phyloP scores from a whole-genome alignment of 2,113 vertebrate species.

The Heterocephalus glaber region DNA sequence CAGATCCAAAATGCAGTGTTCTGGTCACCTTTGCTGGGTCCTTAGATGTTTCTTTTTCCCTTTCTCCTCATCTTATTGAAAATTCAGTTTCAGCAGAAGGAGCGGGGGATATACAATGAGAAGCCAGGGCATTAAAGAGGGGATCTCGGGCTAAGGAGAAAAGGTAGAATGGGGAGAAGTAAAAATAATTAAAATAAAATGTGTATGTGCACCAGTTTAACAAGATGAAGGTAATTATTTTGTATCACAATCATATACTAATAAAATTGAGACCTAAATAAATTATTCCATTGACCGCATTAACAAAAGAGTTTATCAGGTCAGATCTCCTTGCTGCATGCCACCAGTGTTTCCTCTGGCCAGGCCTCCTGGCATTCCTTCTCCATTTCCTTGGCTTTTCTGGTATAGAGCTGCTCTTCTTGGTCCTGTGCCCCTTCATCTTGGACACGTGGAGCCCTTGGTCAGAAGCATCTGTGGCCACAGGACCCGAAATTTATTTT shows the following conservation, averaged over 20 bases:
- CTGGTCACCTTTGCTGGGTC: not conserved
- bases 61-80: not conserved
- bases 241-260: not conserved
- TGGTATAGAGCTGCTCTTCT: not conserved
- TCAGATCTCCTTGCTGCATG: not conserved
- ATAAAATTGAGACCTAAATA: not conserved
- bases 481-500: not conserved
- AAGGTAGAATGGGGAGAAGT: not conserved
- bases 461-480: not conserved
- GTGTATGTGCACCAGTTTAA: not conserved
- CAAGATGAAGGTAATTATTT: not conserved
- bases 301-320: not conserved
- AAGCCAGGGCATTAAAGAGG: not conserved
- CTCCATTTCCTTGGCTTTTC: not conserved
- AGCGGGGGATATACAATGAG: no score
- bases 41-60: not conserved
- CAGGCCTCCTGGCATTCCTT: fast-evolving
- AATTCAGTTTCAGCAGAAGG: not conserved
- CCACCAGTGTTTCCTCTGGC: not conserved
- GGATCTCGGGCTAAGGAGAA: not conserved
- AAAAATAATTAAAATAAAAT: not conserved
- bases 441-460: not conserved
- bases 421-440: no score
- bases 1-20: not conserved
- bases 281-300: not conserved